Evolutionary conservation across 1,140 invertebrate genomes (phyloP).

Genomic region (Phymastichus coffea): DNA sequence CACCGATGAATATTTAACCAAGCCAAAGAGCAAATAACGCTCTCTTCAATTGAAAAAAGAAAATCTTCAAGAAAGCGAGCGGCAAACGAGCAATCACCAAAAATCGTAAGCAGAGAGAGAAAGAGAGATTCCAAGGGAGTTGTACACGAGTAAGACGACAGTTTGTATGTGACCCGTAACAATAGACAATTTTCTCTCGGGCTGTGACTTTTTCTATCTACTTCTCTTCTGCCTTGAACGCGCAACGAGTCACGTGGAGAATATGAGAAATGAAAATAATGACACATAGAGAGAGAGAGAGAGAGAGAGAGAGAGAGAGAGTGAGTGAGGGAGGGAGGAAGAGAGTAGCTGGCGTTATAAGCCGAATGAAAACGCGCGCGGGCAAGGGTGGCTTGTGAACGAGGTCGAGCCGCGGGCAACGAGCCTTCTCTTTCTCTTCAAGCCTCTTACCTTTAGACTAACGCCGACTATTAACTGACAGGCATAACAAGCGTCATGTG

Average conservation of each 20-base stretch:
- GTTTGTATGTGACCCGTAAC: no score
- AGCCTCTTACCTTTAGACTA: slow-evolving; percentile 33
- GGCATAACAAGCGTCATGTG: slow-evolving; percentile 29
- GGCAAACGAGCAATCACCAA: no score
- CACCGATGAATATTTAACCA: no score
- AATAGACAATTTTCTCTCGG: no score
- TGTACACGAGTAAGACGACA: no score
- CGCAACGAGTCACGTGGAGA: not conserved
- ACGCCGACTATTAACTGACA: slow-evolving; percentile 38
- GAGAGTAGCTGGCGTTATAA: not conserved
- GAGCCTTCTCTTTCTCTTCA: slow-evolving; percentile 12
- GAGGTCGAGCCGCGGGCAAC: slow-evolving; percentile 5
- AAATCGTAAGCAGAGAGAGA: no score
- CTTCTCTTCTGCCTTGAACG: not conserved
- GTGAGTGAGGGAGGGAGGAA: not conserved
- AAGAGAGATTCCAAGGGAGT: no score
- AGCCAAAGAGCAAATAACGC: no score
- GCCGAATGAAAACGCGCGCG: not conserved
- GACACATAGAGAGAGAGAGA: not conserved
- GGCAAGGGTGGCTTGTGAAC: not conserved
- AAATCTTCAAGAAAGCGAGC: no score
- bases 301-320: not conserved
- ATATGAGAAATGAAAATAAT: slow-evolving; percentile 9
- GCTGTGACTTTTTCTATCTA: not conserved
- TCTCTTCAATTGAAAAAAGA: no score